Conservation (phyloP, 2,113 vertebrate genomes). For the Colinus virginianus region DNA sequence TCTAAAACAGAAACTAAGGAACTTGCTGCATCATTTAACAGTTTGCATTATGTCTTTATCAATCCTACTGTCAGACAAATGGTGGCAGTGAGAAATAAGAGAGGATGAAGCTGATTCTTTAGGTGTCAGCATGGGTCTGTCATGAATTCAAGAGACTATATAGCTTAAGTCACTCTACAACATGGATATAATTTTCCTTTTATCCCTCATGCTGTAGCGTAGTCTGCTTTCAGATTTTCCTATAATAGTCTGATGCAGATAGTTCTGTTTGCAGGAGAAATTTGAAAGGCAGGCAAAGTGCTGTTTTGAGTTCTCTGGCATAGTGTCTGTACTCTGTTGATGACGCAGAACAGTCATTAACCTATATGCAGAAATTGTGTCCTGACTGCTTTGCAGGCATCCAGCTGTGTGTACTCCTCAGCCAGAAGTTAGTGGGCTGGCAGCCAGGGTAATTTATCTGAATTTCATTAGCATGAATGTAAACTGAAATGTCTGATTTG, state of each 20-base stretch:
- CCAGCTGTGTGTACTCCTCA: conserved; percentile 45
- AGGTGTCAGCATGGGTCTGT: background rate
- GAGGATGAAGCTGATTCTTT: background rate
- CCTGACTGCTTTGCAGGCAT: conserved; percentile 31
- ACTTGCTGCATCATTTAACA: background rate
- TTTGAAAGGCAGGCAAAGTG: background rate
- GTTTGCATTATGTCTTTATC: rapidly evolving
- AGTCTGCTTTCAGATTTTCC: background rate
- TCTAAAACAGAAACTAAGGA: background rate
- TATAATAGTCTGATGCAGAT: background rate
- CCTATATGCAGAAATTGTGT: conserved; percentile 41
- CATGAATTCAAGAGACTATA: background rate
- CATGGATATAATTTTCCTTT: background rate
- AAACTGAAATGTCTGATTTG: conserved; percentile 20
- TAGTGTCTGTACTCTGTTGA: background rate
- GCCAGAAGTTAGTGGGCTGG: conserved; percentile 23
- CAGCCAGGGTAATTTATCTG: conserved; percentile 35
- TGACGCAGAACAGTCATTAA: conserved; percentile 40
- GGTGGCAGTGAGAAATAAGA: background rate
- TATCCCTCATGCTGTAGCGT: background rate
- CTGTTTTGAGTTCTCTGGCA: conserved; percentile 4
- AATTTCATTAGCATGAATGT: conserved; percentile 30
- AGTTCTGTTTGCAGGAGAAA: conserved; percentile 10
- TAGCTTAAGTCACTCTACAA: background rate
- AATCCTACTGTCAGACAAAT: background rate